phyloP scores from a whole-genome alignment of 2,113 vertebrate genomes.

The Thamnophis sirtalis region DNA sequence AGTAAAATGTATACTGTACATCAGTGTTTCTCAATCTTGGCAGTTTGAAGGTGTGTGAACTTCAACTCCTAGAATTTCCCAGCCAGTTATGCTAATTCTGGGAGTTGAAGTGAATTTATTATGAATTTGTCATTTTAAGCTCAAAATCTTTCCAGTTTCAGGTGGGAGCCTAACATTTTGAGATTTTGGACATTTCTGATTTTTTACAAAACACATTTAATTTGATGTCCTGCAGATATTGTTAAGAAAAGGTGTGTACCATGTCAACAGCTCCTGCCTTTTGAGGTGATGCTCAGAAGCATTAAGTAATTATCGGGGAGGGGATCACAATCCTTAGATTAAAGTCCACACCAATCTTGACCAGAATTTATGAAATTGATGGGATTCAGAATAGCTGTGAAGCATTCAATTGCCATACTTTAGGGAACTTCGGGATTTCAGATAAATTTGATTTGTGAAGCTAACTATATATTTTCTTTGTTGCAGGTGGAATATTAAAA shows the following conservation, averaged over 20 bases:
- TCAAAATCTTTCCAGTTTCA: background rate
- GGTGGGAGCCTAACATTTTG: background rate
- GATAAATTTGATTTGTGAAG: background rate
- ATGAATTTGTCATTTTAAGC: background rate
- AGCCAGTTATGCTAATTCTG: background rate
- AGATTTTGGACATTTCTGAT: background rate
- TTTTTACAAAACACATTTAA: background rate
- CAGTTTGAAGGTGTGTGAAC: background rate
- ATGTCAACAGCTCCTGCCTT: background rate
- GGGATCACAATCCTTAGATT: background rate
- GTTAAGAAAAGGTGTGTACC: background rate
- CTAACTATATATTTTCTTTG: background rate
- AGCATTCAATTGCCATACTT: background rate
- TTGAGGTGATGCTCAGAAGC: background rate
- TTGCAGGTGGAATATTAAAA: conserved; percentile 83
- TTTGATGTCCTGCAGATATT: background rate
- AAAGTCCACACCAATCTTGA: background rate
- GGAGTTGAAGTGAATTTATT: background rate
- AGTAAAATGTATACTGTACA: background rate
- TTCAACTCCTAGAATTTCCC: background rate
- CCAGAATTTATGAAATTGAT: background rate
- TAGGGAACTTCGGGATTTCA: background rate
- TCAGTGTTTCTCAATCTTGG: background rate
- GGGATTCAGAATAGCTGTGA: background rate
- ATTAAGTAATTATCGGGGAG: background rate